Conservation (phyloP, 2,113 vertebrate genomes). For the Calonectris borealis region DNA sequence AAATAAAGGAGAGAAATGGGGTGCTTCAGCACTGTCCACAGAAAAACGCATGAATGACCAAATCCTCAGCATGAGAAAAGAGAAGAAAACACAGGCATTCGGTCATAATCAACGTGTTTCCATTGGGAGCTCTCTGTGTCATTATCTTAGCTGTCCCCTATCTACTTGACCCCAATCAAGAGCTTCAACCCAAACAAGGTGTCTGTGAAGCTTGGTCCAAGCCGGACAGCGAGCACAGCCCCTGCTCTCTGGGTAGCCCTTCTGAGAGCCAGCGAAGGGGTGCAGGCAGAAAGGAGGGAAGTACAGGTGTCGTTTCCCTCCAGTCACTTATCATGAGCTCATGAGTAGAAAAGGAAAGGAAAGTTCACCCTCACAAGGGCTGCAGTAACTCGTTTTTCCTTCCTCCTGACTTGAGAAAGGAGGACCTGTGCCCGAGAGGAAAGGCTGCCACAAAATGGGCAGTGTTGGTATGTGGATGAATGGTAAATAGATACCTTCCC, state of each 20-base stretch:
- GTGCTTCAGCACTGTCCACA: not conserved
- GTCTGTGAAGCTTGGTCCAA: not conserved
- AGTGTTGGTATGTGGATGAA: not conserved
- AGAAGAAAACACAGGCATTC: not conserved
- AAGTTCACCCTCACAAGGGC: not conserved
- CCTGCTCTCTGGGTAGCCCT: not conserved
- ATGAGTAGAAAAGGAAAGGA: not conserved
- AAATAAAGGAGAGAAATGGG: slow-evolving; percentile 3
- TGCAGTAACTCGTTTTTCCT: not conserved
- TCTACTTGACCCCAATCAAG: not conserved
- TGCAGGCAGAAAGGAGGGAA: not conserved
- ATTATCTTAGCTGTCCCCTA: not conserved
- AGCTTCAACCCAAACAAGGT: not conserved
- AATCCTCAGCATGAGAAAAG: not conserved
- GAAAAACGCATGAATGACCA: not conserved
- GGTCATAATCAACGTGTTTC: not conserved
- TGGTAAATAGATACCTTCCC: not conserved
- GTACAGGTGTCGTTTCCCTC: not conserved
- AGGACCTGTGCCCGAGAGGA: not conserved
- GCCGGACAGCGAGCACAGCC: not conserved
- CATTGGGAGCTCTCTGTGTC: not conserved
- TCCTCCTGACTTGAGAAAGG: not conserved
- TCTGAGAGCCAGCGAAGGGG: not conserved
- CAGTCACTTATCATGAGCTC: not conserved
- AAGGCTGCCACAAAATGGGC: not conserved